A percentile compares a stretch with the other conserved stretches of the same genome.
Conservation (phyloP, 1,140 invertebrate species). For the Diprion similis region DNA sequence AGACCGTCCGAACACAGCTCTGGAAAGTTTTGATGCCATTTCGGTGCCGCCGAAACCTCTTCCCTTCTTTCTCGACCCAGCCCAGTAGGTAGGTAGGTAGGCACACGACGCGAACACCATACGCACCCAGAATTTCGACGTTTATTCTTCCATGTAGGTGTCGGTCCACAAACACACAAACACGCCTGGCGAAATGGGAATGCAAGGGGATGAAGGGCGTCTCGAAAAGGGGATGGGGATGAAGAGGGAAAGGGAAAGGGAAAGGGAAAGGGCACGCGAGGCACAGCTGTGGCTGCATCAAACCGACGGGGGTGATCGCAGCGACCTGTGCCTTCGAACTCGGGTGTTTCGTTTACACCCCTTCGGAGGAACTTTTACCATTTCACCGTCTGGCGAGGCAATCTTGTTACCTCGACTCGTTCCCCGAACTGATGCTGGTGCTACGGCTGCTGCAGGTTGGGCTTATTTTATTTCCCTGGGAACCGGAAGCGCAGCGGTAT, state of each 20-base stretch:
- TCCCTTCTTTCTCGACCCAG: background rate
- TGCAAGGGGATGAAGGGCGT: background rate
- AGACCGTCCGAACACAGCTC: background rate
- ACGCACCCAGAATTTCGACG: background rate
- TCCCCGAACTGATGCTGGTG: too few species aligned
- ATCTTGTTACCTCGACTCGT: constrained; percentile 26
- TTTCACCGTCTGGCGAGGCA: constrained; percentile 47
- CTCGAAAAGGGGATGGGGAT: background rate
- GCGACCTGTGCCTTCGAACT: background rate
- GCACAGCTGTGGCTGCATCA: constrained; percentile 32
- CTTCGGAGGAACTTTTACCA: constrained; percentile 42
- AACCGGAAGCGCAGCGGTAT: too few species aligned
- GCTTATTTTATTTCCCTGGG: too few species aligned
- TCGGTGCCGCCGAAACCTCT: background rate
- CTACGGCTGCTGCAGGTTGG: too few species aligned
- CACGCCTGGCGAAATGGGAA: background rate
- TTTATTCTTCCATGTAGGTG: background rate
- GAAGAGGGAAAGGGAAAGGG: constrained; percentile 21
- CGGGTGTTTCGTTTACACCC: background rate
- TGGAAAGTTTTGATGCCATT: background rate
- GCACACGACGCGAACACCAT: background rate
- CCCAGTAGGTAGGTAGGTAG: background rate
- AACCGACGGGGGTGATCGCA: constrained; percentile 1
- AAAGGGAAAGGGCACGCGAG: constrained; percentile 14
- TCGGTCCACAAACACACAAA: background rate